A percentile compares a stretch with the other conserved stretches of the same genome.
These are phyloP conservation scores for Drosophila testacea DNA, from an alignment of 2,888 invertebrate species.

Conservation along the genomic window DNA sequence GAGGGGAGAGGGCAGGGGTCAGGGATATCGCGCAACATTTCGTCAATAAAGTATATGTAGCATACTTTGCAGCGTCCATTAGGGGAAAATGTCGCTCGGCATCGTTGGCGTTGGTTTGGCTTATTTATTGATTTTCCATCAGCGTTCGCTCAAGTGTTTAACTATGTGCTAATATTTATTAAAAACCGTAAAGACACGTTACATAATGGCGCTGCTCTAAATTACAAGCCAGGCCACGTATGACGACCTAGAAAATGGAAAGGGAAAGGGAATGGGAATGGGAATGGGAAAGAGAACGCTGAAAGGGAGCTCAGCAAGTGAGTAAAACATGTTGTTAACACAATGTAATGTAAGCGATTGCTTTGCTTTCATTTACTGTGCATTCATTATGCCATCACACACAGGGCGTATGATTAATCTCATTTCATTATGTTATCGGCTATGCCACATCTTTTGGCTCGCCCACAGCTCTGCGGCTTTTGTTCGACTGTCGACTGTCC, in stretches of 20 bases:
- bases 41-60: conserved; percentile 71
- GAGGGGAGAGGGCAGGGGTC: background rate
- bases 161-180: conserved; percentile 81
- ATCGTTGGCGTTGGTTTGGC: conserved; percentile 12
- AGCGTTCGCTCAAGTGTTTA: conserved; percentile 74
- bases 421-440: conserved; percentile 73
- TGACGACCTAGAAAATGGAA: too few species aligned
- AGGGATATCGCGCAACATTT: conserved; percentile 52
- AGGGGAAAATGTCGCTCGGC: conserved; percentile 35
- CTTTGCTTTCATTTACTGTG: conserved; percentile 41
- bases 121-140: conserved; percentile 77
- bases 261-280: background rate
- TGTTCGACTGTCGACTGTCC: conserved; percentile 55
- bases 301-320: background rate
- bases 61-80: conserved; percentile 62
- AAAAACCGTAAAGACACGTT: conserved; percentile 61
- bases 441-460: conserved; percentile 51
- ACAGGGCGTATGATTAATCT: conserved; percentile 80
- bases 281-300: background rate
- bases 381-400: conserved; percentile 71
- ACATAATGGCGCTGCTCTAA: conserved; percentile 61
- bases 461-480: conserved; percentile 48
- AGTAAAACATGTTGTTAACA: conserved; percentile 63
- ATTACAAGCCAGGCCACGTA: conserved; percentile 32
- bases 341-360: conserved; percentile 53